Base-by-base conservation (phyloP, 2,888 invertebrate species). In the Pachycephus smyrnensis region DNA sequence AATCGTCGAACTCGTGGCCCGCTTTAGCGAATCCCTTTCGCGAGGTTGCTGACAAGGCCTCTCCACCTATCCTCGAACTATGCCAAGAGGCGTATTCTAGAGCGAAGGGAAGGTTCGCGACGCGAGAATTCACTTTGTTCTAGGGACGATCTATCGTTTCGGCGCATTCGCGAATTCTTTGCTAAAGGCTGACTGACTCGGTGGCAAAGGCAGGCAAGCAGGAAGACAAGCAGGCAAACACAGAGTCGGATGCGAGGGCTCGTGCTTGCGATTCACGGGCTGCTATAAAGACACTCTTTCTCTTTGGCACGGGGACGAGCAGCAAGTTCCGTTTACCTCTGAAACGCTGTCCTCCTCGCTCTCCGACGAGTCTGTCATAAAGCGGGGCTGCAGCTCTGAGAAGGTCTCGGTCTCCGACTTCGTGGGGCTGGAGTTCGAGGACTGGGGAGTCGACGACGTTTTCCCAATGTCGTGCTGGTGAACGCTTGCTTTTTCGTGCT, bases 291-390 rank as follows among this genome's bases (percentile, higher is more conserved):
- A 55, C 55, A 55, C 55, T 55, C 55, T 55, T 40, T 40, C 23
- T 55, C 55, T 55, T 55, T 23, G 55, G 23, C 55, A 55, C 55
- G 55, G 55, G 55, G 55, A 15, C 23, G 55, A 55, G 55, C 55
- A 55, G 55, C 55, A 55, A 55, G 55, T 55, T 32, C 74, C 80
- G 90, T 93, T 95, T 95, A 98, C 98, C 97, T 98, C 98, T 90
- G 97, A 98, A 92, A 97, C 97, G 93, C 98, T 98, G 92, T 98
- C 98, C 93, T 98, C 98, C 93, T 98, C 98, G 92, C 97, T 98
- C 94, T 97, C 98, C 90, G 98, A 98, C 92, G 97, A 95, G 94
- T 97, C 97, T 93, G 97, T 96, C 94, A 97, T 97, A 94, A 95
- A 96, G 94, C 96, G 96, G 92, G 96, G 95, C 92, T 96, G 96